These are phyloP conservation scores for Noctua janthe DNA, from an alignment of 2,888 invertebrate genomes.

Conservation along the genomic window DNA sequence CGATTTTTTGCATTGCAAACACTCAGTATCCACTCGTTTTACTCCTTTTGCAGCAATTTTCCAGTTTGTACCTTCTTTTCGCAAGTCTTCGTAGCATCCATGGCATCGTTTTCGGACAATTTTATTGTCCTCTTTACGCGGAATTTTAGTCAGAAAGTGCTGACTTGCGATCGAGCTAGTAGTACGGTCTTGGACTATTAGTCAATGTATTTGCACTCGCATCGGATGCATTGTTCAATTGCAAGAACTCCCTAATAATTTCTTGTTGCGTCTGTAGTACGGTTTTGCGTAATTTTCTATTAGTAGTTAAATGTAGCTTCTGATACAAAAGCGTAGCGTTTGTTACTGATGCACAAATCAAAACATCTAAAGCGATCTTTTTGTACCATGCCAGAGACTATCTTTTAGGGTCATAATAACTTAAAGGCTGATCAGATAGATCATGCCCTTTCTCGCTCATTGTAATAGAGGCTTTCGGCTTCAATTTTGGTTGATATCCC, in stretches of 20 bases:
- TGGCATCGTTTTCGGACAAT: conserved; percentile 43
- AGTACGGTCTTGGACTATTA: conserved; percentile 51
- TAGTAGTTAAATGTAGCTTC: conserved; percentile 55
- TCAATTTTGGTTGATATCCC: conserved; percentile 24
- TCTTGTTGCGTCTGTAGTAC: conserved; percentile 43
- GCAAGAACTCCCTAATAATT: too few relatives aligned
- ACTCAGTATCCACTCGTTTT: too few relatives aligned
- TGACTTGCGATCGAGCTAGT: conserved; percentile 53
- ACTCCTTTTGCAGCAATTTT: too few relatives aligned
- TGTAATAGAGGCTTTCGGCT: conserved; percentile 33
- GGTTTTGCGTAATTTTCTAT: conserved; percentile 26
- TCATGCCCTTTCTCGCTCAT: conserved; percentile 49
- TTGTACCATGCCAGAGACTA: conserved; percentile 59
- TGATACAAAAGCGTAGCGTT: conserved; percentile 52
- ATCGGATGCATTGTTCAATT: too few relatives aligned
- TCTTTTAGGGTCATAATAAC: conserved; percentile 52
- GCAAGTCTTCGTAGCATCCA: too few relatives aligned
- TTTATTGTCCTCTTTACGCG: conserved; percentile 53
- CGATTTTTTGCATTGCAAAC: too few relatives aligned
- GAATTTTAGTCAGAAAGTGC: conserved; percentile 54
- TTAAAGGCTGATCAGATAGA: conserved; percentile 54
- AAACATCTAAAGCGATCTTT: conserved; percentile 58
- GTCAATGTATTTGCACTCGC: conserved; percentile 49
- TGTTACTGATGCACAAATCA: conserved; percentile 52
- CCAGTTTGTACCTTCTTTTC: too few relatives aligned